Conservation (phyloP, 2,888 invertebrate species). For the Hydrotaea cyrtoneurina region DNA sequence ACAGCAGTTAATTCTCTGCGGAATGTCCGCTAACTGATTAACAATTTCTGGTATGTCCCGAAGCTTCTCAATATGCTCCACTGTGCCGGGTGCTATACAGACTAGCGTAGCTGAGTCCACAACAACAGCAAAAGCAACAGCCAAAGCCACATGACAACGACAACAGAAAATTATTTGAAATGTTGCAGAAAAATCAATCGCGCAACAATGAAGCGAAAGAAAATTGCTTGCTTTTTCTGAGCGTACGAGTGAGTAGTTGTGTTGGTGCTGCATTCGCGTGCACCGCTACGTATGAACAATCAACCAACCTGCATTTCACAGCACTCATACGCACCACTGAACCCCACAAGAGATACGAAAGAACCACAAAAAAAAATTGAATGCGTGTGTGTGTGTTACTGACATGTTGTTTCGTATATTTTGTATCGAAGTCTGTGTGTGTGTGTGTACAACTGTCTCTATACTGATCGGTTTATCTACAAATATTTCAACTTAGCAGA, state of each 20-base stretch:
- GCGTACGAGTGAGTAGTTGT: background rate
- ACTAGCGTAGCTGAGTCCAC: background rate
- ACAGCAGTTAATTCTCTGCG: too few relatives aligned
- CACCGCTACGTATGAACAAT: constrained; percentile 35
- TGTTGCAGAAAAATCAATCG: constrained; percentile 58
- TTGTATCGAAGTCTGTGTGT: background rate
- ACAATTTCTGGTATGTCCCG: too few relatives aligned
- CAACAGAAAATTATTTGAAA: constrained; percentile 35
- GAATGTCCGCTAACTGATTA: too few relatives aligned
- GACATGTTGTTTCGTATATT: background rate
- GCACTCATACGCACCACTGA: constrained; percentile 60
- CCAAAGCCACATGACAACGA: constrained; percentile 29
- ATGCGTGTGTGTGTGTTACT: constrained; percentile 14
- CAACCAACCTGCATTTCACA: constrained; percentile 46
- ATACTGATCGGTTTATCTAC: constrained; percentile 7
- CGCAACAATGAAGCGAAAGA: constrained; percentile 60
- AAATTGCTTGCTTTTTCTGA: constrained; percentile 33
- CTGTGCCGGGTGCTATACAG: background rate
- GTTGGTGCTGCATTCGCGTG: background rate
- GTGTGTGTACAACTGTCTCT: background rate
- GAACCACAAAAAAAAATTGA: too few relatives aligned
- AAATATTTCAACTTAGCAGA: constrained; percentile 8
- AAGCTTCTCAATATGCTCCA: too few relatives aligned
- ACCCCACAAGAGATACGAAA: constrained; percentile 14
- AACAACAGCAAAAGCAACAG: background rate